phyloP scores from a whole-genome alignment of 2,797 vertebrate genomes.

The Trematomus bernacchii region DNA sequence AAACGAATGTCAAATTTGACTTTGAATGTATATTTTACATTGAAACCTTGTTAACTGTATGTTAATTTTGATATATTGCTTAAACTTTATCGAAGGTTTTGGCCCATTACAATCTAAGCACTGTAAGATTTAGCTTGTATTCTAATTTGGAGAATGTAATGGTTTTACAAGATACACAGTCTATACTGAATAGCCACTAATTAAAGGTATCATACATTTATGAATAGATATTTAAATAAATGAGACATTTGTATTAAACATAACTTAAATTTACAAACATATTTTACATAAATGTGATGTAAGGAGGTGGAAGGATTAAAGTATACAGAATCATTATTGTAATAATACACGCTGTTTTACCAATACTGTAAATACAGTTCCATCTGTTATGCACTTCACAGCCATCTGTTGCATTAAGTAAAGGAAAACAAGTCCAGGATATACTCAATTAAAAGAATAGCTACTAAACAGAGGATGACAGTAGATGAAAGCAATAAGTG shows the following conservation, averaged over 20 bases:
- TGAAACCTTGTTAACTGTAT: neutral
- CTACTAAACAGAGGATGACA: conserved; percentile 36
- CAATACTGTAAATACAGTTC: conserved; percentile 10
- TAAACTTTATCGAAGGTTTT: neutral
- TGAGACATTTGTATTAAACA: neutral
- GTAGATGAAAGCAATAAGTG: conserved; percentile 23
- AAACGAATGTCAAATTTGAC: neutral
- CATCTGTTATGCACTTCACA: conserved; percentile 55
- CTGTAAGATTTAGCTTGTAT: neutral
- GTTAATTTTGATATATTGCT: neutral
- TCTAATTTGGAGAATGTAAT: neutral
- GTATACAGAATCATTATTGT: conserved; percentile 7
- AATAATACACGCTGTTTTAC: conserved; percentile 4
- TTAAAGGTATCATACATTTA: neutral
- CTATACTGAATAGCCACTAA: neutral
- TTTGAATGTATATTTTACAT: neutral
- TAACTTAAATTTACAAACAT: neutral
- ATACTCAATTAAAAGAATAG: conserved; percentile 60
- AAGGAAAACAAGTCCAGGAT: conserved; percentile 39
- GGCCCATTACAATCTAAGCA: neutral
- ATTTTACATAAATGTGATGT: conserved; percentile 13
- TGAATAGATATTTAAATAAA: neutral
- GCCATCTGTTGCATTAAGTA: conserved; percentile 49
- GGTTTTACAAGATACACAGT: neutral
- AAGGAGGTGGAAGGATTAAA: conserved; percentile 35